A percentile compares a stretch with the other conserved stretches of the same genome.
Evolutionary conservation across 2,888 invertebrate genomes (phyloP).

Genomic region (Xestia rhomboidea): DNA sequence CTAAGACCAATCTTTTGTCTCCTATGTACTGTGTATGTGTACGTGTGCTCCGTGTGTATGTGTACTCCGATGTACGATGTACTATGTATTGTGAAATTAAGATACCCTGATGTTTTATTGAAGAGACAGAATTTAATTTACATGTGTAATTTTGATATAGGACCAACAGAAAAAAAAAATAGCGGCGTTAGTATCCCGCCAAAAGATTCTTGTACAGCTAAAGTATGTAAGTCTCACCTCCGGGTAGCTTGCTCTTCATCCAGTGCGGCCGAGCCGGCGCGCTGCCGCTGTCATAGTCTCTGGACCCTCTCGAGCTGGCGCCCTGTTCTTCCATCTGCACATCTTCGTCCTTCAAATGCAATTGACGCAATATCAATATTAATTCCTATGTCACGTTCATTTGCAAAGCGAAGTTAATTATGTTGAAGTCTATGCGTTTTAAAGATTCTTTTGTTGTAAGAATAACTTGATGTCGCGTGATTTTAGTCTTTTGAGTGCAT

Average conservation of each 20-base stretch:
- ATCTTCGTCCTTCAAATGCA: constrained; percentile 44
- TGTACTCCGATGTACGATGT: no score
- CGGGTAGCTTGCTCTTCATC: constrained; percentile 83
- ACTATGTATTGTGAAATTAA: no score
- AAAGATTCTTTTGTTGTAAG: not conserved
- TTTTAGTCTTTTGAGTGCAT: no score
- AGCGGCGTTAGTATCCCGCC: not conserved
- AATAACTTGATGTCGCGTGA: constrained; percentile 9
- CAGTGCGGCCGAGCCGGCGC: constrained; percentile 71
- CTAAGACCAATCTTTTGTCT: no score
- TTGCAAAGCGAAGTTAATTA: not conserved
- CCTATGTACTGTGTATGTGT: no score
- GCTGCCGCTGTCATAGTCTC: constrained; percentile 32
- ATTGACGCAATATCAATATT: constrained; percentile 1
- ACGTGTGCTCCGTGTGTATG: no score
- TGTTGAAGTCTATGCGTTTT: not conserved
- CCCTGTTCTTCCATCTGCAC: constrained; percentile 24
- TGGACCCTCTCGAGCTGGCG: constrained; percentile 13
- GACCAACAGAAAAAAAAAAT: not conserved
- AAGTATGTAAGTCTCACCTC: constrained; percentile 72
- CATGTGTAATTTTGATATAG: no score
- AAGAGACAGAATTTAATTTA: no score
- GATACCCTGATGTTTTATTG: no score
- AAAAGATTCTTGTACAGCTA: no score
- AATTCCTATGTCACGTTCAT: not conserved